Percentiles rank a stretch among this genome's conserved stretches.
Conservation (phyloP, 1,140 invertebrate species). For the Centruroides sculpturatus region DNA sequence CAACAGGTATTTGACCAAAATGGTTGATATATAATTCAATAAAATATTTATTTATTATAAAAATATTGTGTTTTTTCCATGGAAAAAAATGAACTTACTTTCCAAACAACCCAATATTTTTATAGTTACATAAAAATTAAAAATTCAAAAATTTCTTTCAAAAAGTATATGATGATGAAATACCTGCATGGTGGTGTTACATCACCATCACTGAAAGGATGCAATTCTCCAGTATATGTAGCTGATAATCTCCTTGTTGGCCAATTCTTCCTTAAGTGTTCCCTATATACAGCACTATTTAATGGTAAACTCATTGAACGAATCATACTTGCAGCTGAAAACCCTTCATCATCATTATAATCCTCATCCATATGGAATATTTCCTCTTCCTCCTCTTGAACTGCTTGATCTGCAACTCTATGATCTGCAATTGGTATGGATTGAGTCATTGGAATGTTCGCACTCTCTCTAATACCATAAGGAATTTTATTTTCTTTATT, state of each 20-base stretch:
- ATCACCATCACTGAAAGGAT: conserved; percentile 87
- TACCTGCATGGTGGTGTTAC: conserved; percentile 48
- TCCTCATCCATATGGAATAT: conserved; percentile 44
- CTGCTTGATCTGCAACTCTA: neutral
- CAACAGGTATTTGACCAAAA: too few species aligned
- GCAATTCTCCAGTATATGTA: conserved; percentile 40
- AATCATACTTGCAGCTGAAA: conserved; percentile 1
- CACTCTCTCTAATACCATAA: neutral
- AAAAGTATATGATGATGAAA: conserved; percentile 7
- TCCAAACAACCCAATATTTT: too few species aligned
- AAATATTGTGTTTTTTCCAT: too few species aligned
- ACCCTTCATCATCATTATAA: conserved; percentile 31
- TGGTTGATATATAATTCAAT: too few species aligned
- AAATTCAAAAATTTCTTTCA: too few species aligned
- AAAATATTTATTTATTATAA: too few species aligned
- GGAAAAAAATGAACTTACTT: too few species aligned
- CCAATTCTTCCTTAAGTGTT: conserved; percentile 9
- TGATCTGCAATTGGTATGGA: neutral
- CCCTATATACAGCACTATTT: neutral
- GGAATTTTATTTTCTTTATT: neutral
- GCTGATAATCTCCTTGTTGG: conserved; percentile 4
- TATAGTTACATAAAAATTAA: too few species aligned
- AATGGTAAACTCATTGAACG: conserved; percentile 11
- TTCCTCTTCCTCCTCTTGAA: conserved; percentile 15
- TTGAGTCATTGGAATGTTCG: neutral